phyloP scores from a whole-genome alignment of 2,888 invertebrate species.

The Oasisia sp. region DNA sequence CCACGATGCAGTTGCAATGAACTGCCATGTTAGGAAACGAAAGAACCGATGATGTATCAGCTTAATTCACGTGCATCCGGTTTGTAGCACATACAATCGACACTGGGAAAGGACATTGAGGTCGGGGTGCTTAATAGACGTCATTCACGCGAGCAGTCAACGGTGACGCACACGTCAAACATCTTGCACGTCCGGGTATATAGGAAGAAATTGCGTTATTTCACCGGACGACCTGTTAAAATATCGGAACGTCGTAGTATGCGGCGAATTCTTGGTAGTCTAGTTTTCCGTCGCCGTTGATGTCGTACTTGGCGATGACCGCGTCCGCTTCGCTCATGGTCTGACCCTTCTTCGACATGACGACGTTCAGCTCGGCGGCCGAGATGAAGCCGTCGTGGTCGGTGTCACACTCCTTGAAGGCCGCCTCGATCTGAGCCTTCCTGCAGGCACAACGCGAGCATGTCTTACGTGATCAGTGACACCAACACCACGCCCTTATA shows the following conservation, averaged over 20 bases:
- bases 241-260: conserved; percentile 42
- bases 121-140: background rate
- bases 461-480: background rate
- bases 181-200: background rate
- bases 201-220: background rate
- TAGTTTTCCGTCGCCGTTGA: conserved; percentile 36
- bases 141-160: background rate
- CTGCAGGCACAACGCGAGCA: conserved; percentile 28
- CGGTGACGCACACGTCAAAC: background rate
- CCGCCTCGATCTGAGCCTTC: conserved; percentile 37
- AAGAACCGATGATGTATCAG: no score
- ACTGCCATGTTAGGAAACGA: no score
- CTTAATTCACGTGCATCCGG: no score
- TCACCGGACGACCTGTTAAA: conserved; percentile 17
- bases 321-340: conserved; percentile 22
- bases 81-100: background rate
- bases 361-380: conserved; percentile 33
- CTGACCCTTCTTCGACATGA: conserved; percentile 37
- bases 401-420: conserved; percentile 38
- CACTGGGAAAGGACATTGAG: background rate
- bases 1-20: no score
- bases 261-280: conserved; percentile 39
- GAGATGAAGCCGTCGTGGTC: conserved; percentile 39
- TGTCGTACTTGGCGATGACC: conserved; percentile 38
- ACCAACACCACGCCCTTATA: background rate